Evolutionary conservation across 1,140 invertebrate genomes (phyloP).

Genomic region (Drosophila pruinosa): DNA sequence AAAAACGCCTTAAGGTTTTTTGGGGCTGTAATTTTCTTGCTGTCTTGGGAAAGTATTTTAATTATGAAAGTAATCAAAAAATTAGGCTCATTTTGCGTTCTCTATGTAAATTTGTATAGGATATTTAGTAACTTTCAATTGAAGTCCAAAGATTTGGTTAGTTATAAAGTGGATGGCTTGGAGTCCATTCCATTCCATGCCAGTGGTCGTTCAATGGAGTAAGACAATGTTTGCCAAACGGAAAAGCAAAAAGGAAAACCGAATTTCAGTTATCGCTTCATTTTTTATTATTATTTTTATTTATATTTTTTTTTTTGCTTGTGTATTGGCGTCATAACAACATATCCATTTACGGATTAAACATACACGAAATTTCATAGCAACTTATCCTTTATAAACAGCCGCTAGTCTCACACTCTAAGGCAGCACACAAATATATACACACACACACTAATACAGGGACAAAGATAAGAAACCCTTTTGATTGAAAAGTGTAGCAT

Average conservation of each 20-base stretch:
- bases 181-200: conserved; percentile 21
- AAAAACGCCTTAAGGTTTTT: background rate
- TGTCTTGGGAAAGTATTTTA: background rate
- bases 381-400: conserved; percentile 76
- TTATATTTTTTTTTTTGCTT: background rate
- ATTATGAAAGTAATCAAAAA: conserved; percentile 15
- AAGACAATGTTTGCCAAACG: conserved; percentile 27
- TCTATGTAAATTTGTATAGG: conserved; percentile 13
- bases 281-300: background rate
- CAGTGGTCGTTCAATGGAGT: conserved; percentile 16
- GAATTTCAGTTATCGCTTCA: conserved; percentile 19
- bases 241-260: background rate
- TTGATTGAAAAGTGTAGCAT: conserved; percentile 60
- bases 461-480: conserved; percentile 29
- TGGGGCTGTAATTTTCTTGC: background rate
- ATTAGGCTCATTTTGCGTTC: conserved; percentile 1
- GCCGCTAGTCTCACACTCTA: conserved; percentile 50
- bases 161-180: conserved; percentile 6
- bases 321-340: conserved; percentile 49
- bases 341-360: conserved; percentile 78
- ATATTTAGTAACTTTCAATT: background rate
- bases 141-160: background rate
- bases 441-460: background rate
- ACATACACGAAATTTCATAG: conserved; percentile 66
- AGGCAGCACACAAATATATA: background rate